These are phyloP conservation scores for Catostylus mosaicus DNA, from an alignment of 30 jellyfish, hydroid and myxozoan species.

Conservation along the genomic window DNA sequence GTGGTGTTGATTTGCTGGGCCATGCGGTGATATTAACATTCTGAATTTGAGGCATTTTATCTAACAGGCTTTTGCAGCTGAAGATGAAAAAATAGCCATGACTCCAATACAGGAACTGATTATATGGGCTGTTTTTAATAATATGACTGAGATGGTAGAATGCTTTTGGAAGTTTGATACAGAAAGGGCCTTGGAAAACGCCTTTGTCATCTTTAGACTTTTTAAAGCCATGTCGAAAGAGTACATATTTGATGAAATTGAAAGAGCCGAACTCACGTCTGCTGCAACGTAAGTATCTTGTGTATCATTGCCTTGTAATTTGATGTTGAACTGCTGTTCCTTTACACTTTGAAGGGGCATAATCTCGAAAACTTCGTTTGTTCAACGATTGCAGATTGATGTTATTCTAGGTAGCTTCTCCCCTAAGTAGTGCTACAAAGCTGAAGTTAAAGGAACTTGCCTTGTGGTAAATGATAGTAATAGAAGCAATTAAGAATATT, in stretches of 20 bases:
- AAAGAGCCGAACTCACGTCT: not conserved
- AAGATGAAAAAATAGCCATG: not conserved
- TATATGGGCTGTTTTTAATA: constrained; percentile 46
- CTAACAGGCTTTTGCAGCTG: not conserved
- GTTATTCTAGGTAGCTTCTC: no score
- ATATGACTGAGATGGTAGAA: constrained; percentile 21
- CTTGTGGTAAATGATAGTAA: no score
- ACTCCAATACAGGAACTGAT: constrained; percentile 37
- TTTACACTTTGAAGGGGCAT: no score
- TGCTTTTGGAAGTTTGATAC: constrained; percentile 47
- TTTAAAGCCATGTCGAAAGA: constrained; percentile 1
- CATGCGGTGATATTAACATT: no score
- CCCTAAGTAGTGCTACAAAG: no score
- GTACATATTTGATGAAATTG: constrained; percentile 1
- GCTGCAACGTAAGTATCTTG: constrained; percentile 2
- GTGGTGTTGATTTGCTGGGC: no score
- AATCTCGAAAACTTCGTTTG: no score
- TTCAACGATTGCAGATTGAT: no score
- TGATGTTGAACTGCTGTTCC: no score
- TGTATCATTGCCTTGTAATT: no score
- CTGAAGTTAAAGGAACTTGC: no score
- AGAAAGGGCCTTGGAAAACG: constrained; percentile 27
- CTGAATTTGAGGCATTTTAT: not conserved
- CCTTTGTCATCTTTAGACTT: constrained; percentile 16
- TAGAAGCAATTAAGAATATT: no score